phyloP scores from a whole-genome alignment of 53 echinoderm and acorn worm genomes.

The Paracentrotus lividus region DNA sequence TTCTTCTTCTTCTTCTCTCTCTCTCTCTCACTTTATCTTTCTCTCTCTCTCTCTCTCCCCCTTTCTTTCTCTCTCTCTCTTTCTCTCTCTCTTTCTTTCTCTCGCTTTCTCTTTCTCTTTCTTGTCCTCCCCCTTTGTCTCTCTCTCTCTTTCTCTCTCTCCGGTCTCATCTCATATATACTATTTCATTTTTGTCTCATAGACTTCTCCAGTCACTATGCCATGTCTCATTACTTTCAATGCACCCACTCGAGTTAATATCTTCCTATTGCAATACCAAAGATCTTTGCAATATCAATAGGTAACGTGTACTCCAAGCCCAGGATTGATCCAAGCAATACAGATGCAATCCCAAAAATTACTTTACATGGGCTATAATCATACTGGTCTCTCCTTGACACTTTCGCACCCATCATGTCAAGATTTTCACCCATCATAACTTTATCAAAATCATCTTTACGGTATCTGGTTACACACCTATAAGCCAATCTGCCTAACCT shows the following conservation, averaged over 20 bases:
- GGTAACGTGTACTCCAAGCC: no score
- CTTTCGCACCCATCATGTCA: neutral
- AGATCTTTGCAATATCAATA: no score
- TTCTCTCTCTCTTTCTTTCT: neutral
- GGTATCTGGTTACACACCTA: neutral
- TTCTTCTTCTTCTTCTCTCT: neutral
- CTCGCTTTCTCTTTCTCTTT: neutral
- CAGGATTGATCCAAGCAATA: no score
- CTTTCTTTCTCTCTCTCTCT: neutral
- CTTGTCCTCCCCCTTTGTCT: neutral
- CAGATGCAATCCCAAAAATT: no score
- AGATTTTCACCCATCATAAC: neutral
- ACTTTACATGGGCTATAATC: no score
- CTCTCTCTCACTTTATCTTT: neutral
- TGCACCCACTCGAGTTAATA: no score
- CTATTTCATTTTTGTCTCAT: neutral
- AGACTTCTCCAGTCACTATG: no score
- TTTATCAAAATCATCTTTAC: conserved; percentile 5
- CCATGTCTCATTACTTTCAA: neutral
- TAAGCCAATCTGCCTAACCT: neutral
- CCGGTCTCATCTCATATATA: neutral
- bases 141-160: neutral
- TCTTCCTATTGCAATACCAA: no score
- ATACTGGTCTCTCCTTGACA: neutral
- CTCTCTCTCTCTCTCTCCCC: neutral